Conservation (phyloP, 2,888 invertebrate species). For the Hoplodrina ambigua region DNA sequence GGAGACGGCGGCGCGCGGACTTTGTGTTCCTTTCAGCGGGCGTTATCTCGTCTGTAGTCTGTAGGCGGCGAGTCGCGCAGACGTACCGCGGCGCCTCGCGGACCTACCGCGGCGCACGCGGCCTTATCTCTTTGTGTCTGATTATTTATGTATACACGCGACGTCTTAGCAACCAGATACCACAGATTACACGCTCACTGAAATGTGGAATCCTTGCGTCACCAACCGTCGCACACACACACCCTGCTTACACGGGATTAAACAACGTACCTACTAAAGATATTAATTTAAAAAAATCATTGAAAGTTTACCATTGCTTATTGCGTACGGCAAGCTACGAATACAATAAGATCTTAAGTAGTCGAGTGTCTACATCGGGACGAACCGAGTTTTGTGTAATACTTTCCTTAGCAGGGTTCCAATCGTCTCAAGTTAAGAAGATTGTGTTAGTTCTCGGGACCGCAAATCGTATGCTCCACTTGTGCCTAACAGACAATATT, state of each 20-base stretch:
- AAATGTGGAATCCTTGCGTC: slow-evolving; percentile 7
- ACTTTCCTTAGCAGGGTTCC: slow-evolving; percentile 23
- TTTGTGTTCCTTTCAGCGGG: slow-evolving; percentile 32
- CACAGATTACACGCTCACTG: slow-evolving; percentile 25
- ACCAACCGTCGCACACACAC: background rate
- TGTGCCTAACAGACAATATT: slow-evolving; percentile 41
- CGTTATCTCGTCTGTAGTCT: slow-evolving; percentile 39
- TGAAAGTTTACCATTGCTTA: background rate
- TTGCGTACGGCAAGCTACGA: slow-evolving; percentile 1
- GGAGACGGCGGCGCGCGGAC: background rate
- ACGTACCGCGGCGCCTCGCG: slow-evolving; percentile 5
- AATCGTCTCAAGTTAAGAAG: slow-evolving; percentile 38
- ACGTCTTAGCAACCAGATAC: slow-evolving; percentile 22
- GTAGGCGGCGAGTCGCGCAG: slow-evolving; percentile 14
- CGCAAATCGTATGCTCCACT: slow-evolving; percentile 33
- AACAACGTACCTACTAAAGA: background rate
- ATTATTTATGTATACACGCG: slow-evolving; percentile 51
- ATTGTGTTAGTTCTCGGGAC: slow-evolving; percentile 42
- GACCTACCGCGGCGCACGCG: slow-evolving; percentile 2
- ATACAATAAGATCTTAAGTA: background rate
- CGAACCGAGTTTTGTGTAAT: slow-evolving; percentile 13
- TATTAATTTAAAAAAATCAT: slow-evolving; percentile 8
- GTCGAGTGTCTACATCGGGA: background rate
- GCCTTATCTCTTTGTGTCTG: slow-evolving; percentile 53
- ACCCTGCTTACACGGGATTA: slow-evolving; percentile 9